A percentile compares a stretch with the other conserved stretches of the same genome.
Evolutionary conservation across 1,140 invertebrate genomes (phyloP).

Genomic region (Gryon sp.): DNA sequence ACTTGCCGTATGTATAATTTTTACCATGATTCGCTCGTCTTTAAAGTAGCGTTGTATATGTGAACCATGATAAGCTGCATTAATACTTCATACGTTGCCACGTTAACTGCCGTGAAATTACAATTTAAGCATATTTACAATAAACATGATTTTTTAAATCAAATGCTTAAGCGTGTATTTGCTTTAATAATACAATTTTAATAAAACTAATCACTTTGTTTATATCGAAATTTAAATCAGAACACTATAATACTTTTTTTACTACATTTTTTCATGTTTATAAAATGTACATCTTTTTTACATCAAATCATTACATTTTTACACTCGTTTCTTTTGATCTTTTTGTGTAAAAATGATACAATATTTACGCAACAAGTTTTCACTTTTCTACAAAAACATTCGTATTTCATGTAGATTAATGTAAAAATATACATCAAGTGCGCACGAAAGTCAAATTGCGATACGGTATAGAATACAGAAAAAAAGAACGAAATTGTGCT

Average conservation of each 20-base stretch:
- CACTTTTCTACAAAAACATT: slow-evolving; percentile 30
- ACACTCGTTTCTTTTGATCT: neutral
- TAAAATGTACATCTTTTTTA: too few relatives aligned
- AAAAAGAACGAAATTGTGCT: slow-evolving; percentile 19
- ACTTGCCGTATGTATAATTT: slow-evolving; percentile 50
- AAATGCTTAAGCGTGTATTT: neutral
- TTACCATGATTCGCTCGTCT: slow-evolving; percentile 44
- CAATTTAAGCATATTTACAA: slow-evolving; percentile 41
- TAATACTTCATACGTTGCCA: slow-evolving; percentile 44
- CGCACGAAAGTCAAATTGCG: slow-evolving; percentile 64
- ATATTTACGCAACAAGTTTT: slow-evolving; percentile 14
- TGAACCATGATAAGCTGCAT: slow-evolving; percentile 50
- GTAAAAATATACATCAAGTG: slow-evolving; percentile 67
- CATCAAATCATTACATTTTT: too few relatives aligned
- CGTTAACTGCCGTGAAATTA: slow-evolving; percentile 58
- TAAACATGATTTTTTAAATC: slow-evolving; percentile 29
- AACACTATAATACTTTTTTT: too few relatives aligned
- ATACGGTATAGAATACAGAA: slow-evolving; percentile 61
- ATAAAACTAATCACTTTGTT: too few relatives aligned
- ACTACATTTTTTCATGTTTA: too few relatives aligned
- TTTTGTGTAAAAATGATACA: too few relatives aligned
- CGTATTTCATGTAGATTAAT: slow-evolving; percentile 48
- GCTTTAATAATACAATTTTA: too few relatives aligned
- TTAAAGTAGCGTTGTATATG: slow-evolving; percentile 48
- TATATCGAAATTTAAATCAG: too few relatives aligned